A percentile compares a stretch with the other conserved stretches of the same genome.
These are phyloP conservation scores for Phrixothrix hirtus DNA, from an alignment of 2,888 invertebrate genomes.

Conservation along the genomic window DNA sequence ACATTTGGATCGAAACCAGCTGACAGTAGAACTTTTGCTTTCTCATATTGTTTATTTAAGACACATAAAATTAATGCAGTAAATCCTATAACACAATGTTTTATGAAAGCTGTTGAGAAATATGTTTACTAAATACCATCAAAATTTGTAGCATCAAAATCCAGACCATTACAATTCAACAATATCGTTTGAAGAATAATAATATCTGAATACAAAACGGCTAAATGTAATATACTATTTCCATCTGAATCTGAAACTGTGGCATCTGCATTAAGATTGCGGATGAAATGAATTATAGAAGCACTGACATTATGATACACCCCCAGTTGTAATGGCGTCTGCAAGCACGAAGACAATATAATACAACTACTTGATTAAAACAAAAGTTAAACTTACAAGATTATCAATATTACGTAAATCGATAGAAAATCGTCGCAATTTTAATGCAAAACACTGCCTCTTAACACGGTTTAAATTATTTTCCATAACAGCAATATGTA, in stretches of 20 bases:
- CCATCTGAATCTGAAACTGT: constrained; percentile 52
- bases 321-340: constrained; percentile 60
- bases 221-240: constrained; percentile 55
- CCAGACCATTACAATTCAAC: not conserved
- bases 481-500: constrained; percentile 22
- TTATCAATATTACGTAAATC: constrained; percentile 18
- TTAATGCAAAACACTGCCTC: constrained; percentile 21
- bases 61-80: constrained; percentile 58
- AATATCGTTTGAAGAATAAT: constrained; percentile 16
- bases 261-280: constrained; percentile 55
- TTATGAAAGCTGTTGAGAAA: too few species aligned
- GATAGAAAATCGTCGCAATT: constrained; percentile 6
- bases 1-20: constrained; percentile 50
- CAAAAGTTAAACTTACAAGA: constrained; percentile 16
- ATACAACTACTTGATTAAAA: not conserved
- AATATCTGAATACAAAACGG: constrained; percentile 50
- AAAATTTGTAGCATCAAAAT: constrained; percentile 9
- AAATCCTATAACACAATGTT: constrained; percentile 58
- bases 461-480: constrained; percentile 17
- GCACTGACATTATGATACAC: constrained; percentile 45
- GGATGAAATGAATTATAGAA: constrained; percentile 47
- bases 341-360: constrained; percentile 38
- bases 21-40: constrained; percentile 50
- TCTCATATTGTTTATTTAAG: constrained; percentile 46
- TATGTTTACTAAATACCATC: constrained; percentile 4